Percentiles rank a stretch among this genome's conserved stretches.
phyloP scores from a whole-genome alignment of 2,797 vertebrate species.

The Sebastolobus alascanus region DNA sequence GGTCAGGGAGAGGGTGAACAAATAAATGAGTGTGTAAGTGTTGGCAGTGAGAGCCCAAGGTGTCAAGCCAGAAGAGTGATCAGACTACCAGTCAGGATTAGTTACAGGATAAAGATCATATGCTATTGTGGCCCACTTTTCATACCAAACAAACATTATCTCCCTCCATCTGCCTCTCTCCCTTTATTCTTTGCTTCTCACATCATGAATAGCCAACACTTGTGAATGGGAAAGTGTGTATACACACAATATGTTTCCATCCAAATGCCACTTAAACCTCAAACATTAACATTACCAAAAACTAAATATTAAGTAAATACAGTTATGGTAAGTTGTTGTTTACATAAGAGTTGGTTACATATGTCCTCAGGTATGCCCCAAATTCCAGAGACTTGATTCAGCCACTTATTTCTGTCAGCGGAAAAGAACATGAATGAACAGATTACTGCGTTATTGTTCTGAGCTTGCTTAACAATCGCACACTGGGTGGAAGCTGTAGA shows the following conservation, averaged over 20 bases:
- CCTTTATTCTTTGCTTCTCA: conserved; percentile 33
- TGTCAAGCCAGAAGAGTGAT: conserved; percentile 63
- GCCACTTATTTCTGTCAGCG: not conserved
- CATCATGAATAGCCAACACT: conserved; percentile 11
- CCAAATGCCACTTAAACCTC: not conserved
- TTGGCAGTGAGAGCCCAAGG: conserved; percentile 36
- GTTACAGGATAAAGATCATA: conserved; percentile 66
- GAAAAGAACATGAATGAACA: not conserved
- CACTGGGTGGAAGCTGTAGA: not conserved
- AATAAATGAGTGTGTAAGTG: conserved; percentile 6
- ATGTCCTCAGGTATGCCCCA: not conserved
- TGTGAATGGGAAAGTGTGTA: not conserved
- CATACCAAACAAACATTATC: conserved; percentile 51
- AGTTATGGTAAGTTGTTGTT: not conserved
- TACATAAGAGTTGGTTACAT: not conserved
- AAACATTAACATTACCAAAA: conserved; percentile 2
- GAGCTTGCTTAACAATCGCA: not conserved
- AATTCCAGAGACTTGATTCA: not conserved
- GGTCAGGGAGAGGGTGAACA: no score
- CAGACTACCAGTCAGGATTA: conserved; percentile 77
- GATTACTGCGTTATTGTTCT: not conserved
- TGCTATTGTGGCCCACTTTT: conserved; percentile 58
- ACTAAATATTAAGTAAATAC: not conserved
- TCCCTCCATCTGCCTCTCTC: not conserved
- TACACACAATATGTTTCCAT: not conserved